These are phyloP conservation scores for Corythornis vintsioides DNA, from an alignment of 2,113 vertebrate genomes.

Conservation along the genomic window DNA sequence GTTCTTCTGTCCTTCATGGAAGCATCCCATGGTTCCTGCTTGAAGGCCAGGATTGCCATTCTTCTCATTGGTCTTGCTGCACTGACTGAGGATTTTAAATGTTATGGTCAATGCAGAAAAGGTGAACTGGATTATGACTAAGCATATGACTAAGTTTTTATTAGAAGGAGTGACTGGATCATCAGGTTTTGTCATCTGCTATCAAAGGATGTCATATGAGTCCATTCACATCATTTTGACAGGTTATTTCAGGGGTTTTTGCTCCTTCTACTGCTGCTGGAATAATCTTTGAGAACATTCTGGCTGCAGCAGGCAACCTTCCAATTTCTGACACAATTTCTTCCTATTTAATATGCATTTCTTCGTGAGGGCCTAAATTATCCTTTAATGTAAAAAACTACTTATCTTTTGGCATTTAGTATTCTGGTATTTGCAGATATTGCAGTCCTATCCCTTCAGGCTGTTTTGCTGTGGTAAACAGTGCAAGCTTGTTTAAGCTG, in stretches of 20 bases:
- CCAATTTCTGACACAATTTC: neutral
- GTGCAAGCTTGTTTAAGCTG: neutral
- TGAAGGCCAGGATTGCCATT: neutral
- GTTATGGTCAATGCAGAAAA: neutral
- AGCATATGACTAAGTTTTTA: neutral
- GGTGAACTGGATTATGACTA: neutral
- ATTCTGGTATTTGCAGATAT: neutral
- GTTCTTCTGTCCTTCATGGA: neutral
- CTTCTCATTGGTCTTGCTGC: neutral
- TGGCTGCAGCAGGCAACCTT: neutral
- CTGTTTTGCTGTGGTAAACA: conserved; percentile 3
- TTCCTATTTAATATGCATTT: neutral
- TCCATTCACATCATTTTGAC: neutral
- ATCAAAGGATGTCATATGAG: neutral
- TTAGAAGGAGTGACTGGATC: neutral
- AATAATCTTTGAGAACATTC: neutral
- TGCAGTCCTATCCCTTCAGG: neutral
- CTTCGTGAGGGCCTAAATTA: neutral
- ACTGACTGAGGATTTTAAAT: neutral
- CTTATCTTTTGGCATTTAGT: neutral
- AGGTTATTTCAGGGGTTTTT: neutral
- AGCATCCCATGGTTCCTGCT: neutral
- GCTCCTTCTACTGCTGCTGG: neutral
- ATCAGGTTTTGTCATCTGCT: neutral
- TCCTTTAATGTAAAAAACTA: neutral